Evolutionary conservation across 2,113 vertebrate species (phyloP), one percentile per base, ranked within the genome.

Genomic region (Microcebus murinus): DNA sequence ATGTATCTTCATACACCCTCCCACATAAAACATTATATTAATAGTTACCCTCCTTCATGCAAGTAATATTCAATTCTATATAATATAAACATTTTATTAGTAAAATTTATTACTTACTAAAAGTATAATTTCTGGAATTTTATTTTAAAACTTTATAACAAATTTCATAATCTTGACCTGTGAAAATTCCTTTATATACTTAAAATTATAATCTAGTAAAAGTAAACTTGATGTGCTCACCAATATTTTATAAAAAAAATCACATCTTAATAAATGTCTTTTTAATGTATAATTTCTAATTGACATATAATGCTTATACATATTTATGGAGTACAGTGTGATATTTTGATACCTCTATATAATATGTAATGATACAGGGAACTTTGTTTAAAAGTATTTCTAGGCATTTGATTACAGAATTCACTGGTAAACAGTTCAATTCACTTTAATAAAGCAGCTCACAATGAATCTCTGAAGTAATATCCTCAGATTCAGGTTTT

Each of bases 201-300:
- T 81, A 39, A 74, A 71, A 25, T 88, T 31, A 74, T 67, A 70
- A 61, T 59, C 20, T 39, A 48, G 1, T 65, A 23, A 83, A 93
- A 45, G 10, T 10, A 74, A 94, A 68, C 3, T 80, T 63, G 4
- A 88, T 71, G 23, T 23, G 8, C 11, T 65, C 6, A 50, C 8
- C 55, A 61, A 48, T 68, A 81, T 91, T 79, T 87, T 82, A 82
- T 73, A 1, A 68, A 84, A 97, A 63, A 87, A 86, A 94, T 68
- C 7, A 34, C 18, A 25, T 80, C 90, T 79, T 81, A 59, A 31
- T 81, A 91, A 55, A 45, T 55, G 8, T 50, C 20, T 10, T 50
- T 42, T 77, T 71, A 4, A 73, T 25, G 27, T 48, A 48, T 48
- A 48, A 4, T 31, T 15, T 15, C 48, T 76, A 31, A 76, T 48